Evolutionary conservation across 2,113 vertebrate genomes (phyloP), one percentile per base, ranked within the genome.

Genomic region (Monopterus albus): DNA sequence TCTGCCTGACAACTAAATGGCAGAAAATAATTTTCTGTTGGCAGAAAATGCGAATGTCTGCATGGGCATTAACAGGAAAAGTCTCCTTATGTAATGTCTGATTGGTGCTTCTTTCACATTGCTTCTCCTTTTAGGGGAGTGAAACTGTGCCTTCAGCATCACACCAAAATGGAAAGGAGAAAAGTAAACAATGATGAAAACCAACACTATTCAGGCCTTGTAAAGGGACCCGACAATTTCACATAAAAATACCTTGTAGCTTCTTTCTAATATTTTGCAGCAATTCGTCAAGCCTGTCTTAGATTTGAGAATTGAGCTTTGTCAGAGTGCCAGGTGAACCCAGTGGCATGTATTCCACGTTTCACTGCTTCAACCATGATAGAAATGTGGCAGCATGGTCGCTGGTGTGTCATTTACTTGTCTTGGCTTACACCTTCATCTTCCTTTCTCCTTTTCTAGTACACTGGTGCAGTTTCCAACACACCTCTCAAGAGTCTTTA

Each of bases 261-360:
- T 23, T 33, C 33, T 62, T n/a, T 75, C 13, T 10, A n/a, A 55
- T 68, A 56, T 35, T n/a, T 50, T 63, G 43, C 40, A n/a, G 31
- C 52, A 60, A 72, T 81, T 72, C 72, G 75, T 80, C 31, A 43
- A 18, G 59, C 21, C 33, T 46, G 66, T 73, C 69, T 7, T 0
- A 11, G 50, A 61, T 80, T 72, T 61, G 17, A 62, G 61, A 35
- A 17, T 23, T 36, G n/a, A 45, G 66, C 62, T 55, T 52, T 55
- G 61, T 6, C 11, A 42, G 7, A 1, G 58, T 39, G 57, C 72
- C 76, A 36, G 59, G 40, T 63, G 64, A 84, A 78, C 69, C 50
- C 53, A 18, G 10, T 56, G 21, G 51, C 39, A 15, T 43, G 66
- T 42, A 17, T 23, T 47, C 31, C 14, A 55, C 5, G 12, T 26